Conservation (phyloP, 1,140 invertebrate genomes). For the Lordiphosa stackelbergi region DNA sequence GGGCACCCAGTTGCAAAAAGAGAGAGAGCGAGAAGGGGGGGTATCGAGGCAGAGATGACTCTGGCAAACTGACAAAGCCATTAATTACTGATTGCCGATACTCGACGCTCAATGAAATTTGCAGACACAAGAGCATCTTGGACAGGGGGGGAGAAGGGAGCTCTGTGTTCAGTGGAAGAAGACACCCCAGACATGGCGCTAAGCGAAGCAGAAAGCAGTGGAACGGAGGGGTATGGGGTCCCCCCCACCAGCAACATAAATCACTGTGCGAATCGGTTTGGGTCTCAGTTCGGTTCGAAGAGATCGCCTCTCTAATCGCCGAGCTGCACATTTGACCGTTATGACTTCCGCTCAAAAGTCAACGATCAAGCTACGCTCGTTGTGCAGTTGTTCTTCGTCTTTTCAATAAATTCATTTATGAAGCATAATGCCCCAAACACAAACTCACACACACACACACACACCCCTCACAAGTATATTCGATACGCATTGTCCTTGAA, state of each 20-base stretch:
- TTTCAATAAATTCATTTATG: conserved; percentile 43
- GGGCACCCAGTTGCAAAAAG: conserved; percentile 10
- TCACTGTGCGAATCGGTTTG: conserved; percentile 37
- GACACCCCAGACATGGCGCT: conserved; percentile 59
- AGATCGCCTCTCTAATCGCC: conserved; percentile 27
- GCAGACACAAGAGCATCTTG: conserved; percentile 15
- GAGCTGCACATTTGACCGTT: conserved; percentile 53
- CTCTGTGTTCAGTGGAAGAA: conserved; percentile 19
- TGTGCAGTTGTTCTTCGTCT: conserved; percentile 6
- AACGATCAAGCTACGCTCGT: conserved; percentile 38
- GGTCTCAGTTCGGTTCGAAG: not conserved
- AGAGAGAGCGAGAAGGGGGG: not conserved
- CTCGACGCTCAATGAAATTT: conserved; percentile 58
- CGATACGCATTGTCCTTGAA: conserved; percentile 65
- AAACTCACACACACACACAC: conserved; percentile 12
- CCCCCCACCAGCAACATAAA: conserved; percentile 36
- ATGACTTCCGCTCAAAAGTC: conserved; percentile 63
- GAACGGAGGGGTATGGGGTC: not conserved
- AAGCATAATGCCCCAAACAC: conserved; percentile 44
- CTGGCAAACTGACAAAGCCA: conserved; percentile 55
- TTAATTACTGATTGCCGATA: conserved; percentile 74
- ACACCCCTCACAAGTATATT: conserved; percentile 24
- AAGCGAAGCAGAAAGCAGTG: conserved; percentile 53
- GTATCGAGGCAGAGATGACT: conserved; percentile 4
- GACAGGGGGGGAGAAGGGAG: not conserved